Evolutionary conservation across 2,113 vertebrate genomes (phyloP).

Genomic region (Eurystomus gularis): DNA sequence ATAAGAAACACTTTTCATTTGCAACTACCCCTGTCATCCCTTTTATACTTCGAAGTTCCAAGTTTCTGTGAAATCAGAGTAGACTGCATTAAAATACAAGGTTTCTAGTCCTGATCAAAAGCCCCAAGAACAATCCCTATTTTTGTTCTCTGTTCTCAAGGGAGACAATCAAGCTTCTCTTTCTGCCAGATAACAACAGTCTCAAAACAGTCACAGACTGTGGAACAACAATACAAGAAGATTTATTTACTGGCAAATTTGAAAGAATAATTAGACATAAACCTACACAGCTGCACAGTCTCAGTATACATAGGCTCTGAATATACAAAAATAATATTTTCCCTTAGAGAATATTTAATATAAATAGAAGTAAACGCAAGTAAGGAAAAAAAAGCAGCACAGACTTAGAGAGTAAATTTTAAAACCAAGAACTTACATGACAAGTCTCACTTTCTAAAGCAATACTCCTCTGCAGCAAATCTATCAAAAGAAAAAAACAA

Average conservation of each 20-base stretch:
- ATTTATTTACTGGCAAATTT: background rate
- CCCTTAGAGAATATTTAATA: conserved; percentile 2
- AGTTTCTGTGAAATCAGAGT: background rate
- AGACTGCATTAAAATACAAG: background rate
- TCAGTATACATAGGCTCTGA: background rate
- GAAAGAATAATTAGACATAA: conserved; percentile 24
- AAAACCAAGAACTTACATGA: conserved; percentile 49
- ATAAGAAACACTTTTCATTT: background rate
- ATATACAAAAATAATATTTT: background rate
- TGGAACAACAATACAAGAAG: background rate
- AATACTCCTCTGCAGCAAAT: background rate
- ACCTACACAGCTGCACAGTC: background rate
- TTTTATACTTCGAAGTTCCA: background rate
- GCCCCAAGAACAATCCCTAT: background rate
- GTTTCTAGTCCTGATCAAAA: background rate
- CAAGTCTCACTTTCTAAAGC: background rate
- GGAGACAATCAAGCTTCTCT: background rate
- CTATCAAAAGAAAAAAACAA: conserved; percentile 55
- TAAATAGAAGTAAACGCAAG: conserved; percentile 32
- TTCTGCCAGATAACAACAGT: background rate
- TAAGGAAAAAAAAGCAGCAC: background rate
- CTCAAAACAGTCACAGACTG: background rate
- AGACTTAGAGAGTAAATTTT: background rate
- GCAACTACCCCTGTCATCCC: background rate
- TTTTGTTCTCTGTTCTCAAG: background rate